Conservation (phyloP, 2,113 vertebrate genomes). For the Ptilonorhynchus violaceus region DNA sequence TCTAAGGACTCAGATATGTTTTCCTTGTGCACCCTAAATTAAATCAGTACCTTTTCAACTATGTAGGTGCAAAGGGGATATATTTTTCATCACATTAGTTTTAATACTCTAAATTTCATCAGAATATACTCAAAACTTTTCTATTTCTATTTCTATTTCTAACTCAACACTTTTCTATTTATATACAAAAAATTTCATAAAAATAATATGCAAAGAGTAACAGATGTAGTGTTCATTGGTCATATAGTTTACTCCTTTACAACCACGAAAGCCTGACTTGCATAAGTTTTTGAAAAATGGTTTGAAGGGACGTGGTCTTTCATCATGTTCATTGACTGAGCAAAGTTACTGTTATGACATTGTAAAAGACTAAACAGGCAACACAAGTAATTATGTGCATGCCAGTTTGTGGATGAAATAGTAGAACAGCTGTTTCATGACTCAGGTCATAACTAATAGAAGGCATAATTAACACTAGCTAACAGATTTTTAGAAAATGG, state of each 20-base stretch:
- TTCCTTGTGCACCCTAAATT: not conserved
- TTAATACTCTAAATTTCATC: not conserved
- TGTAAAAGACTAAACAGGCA: not conserved
- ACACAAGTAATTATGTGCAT: not conserved
- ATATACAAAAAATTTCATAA: not conserved
- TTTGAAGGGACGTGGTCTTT: not conserved
- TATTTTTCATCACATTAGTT: not conserved
- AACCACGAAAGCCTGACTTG: not conserved
- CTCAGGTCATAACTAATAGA: not conserved
- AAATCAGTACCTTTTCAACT: not conserved
- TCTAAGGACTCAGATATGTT: not conserved
- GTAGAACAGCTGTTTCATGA: not conserved
- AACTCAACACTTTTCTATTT: not conserved
- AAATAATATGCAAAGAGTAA: not conserved
- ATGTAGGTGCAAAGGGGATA: not conserved
- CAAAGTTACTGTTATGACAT: not conserved
- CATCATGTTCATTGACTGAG: not conserved
- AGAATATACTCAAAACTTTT: not conserved
- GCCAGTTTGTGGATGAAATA: not conserved
- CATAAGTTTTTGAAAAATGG: not conserved
- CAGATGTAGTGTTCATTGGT: not conserved
- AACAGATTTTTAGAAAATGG: conserved; percentile 1
- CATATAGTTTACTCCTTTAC: not conserved
- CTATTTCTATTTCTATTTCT: too few relatives aligned
- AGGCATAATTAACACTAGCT: not conserved